These are phyloP conservation scores for Melanotaenia duboulayi DNA, from an alignment of 2,113 vertebrate genomes.

Conservation along the genomic window DNA sequence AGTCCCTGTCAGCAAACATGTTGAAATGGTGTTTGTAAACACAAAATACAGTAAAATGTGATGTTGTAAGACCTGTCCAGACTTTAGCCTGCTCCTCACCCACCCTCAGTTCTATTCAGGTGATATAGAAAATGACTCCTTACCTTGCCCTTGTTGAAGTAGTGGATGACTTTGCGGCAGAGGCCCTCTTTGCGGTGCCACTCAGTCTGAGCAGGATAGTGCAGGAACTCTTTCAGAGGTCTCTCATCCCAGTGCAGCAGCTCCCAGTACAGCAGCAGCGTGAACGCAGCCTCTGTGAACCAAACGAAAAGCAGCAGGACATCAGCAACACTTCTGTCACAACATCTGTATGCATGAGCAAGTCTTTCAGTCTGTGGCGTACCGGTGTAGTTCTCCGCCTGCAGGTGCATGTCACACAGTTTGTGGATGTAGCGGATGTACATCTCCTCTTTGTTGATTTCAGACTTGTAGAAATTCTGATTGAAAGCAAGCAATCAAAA, in stretches of 20 bases:
- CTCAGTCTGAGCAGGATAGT: slow-evolving; percentile 95
- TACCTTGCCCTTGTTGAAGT: slow-evolving; percentile 99
- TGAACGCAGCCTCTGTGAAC: slow-evolving; percentile 94
- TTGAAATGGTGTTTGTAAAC: too few relatives aligned
- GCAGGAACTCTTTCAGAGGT: slow-evolving; percentile 93
- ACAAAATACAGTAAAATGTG: too few relatives aligned
- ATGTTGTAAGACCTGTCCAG: too few relatives aligned
- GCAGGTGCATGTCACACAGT: slow-evolving; percentile 97
- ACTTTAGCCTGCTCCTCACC: too few relatives aligned
- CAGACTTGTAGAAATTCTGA: slow-evolving; percentile 99
- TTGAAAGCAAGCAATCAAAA: slow-evolving; percentile 2
- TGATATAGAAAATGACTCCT: too few relatives aligned
- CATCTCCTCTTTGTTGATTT: slow-evolving; percentile 99
- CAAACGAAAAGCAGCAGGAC: not conserved
- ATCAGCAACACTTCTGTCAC: not conserved
- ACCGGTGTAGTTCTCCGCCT: slow-evolving; percentile 98
- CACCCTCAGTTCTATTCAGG: too few relatives aligned
- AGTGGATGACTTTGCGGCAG: slow-evolving; percentile 96
- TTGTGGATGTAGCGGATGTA: slow-evolving; percentile 99
- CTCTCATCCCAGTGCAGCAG: slow-evolving; percentile 96
- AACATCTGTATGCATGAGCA: not conserved
- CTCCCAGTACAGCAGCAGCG: slow-evolving; percentile 96
- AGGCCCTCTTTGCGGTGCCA: slow-evolving; percentile 98
- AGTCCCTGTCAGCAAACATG: too few relatives aligned
- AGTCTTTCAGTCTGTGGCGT: not conserved